These are phyloP conservation scores for Botrylloides violaceus DNA, from an alignment of 23 tunicate genomes.

Conservation along the genomic window DNA sequence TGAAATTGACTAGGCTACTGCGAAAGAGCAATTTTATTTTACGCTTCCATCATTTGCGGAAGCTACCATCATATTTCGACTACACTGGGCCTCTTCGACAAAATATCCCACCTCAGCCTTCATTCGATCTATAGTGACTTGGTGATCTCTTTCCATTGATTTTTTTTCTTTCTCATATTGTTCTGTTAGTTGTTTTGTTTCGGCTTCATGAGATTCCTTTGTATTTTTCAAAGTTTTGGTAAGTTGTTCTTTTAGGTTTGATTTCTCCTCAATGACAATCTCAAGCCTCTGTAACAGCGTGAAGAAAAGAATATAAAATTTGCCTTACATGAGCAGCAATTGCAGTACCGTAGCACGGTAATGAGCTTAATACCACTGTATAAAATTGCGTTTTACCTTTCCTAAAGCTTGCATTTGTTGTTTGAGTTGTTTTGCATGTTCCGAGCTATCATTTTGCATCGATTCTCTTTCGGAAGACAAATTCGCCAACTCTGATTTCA, in stretches of 20 bases:
- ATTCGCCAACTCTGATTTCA: conserved; percentile 33
- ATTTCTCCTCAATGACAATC: conserved; percentile 45
- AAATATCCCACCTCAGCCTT: conserved; percentile 68
- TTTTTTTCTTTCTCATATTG: conserved; percentile 73
- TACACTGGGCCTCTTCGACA: no score
- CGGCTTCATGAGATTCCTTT: conserved; percentile 49
- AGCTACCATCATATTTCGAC: no score
- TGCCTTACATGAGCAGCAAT: no score
- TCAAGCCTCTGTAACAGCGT: conserved; percentile 32
- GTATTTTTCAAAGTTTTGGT: conserved; percentile 41
- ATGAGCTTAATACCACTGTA: no score
- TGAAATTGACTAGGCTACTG: no score
- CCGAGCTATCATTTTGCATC: conserved; percentile 43
- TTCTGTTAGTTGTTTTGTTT: conserved; percentile 49
- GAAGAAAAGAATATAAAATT: neutral
- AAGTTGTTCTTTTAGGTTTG: conserved; percentile 42
- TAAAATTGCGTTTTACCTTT: no score
- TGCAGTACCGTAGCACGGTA: no score
- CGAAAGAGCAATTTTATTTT: no score
- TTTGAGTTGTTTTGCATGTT: conserved; percentile 32
- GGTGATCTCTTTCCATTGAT: conserved; percentile 33
- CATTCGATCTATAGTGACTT: conserved; percentile 57
- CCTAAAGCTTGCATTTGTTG: conserved; percentile 51
- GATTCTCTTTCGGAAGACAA: conserved; percentile 32
- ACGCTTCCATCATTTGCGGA: no score